phyloP scores from a whole-genome alignment of 2,113 vertebrate species.

The Triplophysa siluroides region DNA sequence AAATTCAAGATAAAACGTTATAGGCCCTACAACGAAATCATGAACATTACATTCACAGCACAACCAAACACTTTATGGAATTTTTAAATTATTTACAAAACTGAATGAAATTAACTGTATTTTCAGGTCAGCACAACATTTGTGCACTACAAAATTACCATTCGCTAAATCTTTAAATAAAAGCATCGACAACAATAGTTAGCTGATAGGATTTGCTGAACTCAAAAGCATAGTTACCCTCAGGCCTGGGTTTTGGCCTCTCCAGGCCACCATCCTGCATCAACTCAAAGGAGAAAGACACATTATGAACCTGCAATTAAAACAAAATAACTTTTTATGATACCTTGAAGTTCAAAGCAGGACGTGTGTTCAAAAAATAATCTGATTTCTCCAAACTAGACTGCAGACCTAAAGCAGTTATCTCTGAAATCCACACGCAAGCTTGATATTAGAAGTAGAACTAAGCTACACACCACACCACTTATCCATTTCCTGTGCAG shows the following conservation, averaged over 20 bases:
- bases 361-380: not conserved
- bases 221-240: constrained; percentile 76
- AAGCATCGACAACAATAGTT: not conserved
- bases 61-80: not conserved
- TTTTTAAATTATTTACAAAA: no score
- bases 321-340: constrained; percentile 7
- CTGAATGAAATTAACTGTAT: not conserved
- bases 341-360: not conserved
- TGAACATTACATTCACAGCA: not conserved
- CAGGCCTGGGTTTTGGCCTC: constrained; percentile 92
- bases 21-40: not conserved
- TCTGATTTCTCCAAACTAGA: constrained; percentile 8
- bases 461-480: constrained; percentile 64
- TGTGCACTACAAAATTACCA: not conserved
- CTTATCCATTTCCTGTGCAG: constrained; percentile 88
- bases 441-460: constrained; percentile 11
- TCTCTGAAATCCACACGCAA: constrained; percentile 37
- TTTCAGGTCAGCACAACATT: not conserved
- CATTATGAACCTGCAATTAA: constrained; percentile 86
- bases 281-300: constrained; percentile 94
- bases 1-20: not conserved
- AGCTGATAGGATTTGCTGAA: not conserved
- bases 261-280: constrained; percentile 97
- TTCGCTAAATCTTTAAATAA: not conserved
- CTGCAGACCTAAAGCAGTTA: constrained; percentile 11